These are phyloP conservation scores for Aix galericulata DNA, from an alignment of 2,113 vertebrate genomes.

Conservation along the genomic window DNA sequence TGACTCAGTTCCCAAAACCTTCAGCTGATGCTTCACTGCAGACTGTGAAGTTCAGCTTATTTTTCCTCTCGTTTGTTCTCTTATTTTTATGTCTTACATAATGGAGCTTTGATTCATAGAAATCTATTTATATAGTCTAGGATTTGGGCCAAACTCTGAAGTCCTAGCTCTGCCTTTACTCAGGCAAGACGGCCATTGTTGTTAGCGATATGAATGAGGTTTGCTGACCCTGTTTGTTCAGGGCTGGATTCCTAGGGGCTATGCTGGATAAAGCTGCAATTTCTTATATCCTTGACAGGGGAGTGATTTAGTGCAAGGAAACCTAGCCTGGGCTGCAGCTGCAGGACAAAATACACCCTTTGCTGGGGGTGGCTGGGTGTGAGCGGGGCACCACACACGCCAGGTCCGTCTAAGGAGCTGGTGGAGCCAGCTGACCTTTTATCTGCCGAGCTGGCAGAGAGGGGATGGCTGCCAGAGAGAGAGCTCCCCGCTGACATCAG, in stretches of 20 bases:
- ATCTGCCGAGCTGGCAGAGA: conserved; percentile 36
- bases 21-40: conserved; percentile 59
- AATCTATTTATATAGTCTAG: conserved; percentile 63
- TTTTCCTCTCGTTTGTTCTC: conserved; percentile 62
- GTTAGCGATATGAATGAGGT: conserved; percentile 32
- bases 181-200: conserved; percentile 38
- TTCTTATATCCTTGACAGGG: neutral
- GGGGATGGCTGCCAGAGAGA: conserved; percentile 38
- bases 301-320: neutral
- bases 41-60: conserved; percentile 66
- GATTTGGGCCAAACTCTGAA: conserved; percentile 53
- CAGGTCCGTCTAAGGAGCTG: neutral
- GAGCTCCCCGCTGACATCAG: conserved; percentile 54
- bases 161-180: conserved; percentile 37
- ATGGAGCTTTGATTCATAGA: conserved; percentile 67
- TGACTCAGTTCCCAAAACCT: conserved; percentile 65
- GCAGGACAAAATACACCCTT: neutral
- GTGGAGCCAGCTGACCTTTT: conserved; percentile 46
- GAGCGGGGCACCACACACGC: neutral
- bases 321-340: neutral
- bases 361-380: neutral
- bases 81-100: conserved; percentile 69
- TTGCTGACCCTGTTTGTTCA: neutral
- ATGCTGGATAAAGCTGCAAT: neutral
- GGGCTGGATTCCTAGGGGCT: neutral